A percentile compares a stretch with the other conserved stretches of the same genome.
phyloP scores from a whole-genome alignment of 2,888 invertebrate species.

The Platerodrilus igneus region DNA sequence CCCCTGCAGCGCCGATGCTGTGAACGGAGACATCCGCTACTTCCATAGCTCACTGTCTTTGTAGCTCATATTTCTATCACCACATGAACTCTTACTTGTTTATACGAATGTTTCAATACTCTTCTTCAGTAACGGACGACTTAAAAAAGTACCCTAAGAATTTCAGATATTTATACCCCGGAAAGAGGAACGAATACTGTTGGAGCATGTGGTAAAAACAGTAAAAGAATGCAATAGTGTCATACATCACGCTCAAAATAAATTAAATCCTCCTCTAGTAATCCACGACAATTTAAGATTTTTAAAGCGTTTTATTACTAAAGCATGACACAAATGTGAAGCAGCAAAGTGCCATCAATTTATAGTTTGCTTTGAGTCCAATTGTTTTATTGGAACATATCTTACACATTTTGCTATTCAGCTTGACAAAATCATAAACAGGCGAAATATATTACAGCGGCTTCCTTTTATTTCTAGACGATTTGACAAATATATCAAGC shows the following conservation, averaged over 20 bases:
- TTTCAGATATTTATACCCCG: constrained; percentile 33
- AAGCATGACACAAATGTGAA: constrained; percentile 3
- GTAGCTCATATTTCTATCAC: constrained; percentile 48
- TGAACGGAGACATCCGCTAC: constrained; percentile 40
- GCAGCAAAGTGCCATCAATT: constrained; percentile 18
- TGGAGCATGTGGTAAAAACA: constrained; percentile 31
- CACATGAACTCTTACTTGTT: constrained; percentile 42
- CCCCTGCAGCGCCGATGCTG: constrained; percentile 33
- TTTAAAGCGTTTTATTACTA: constrained; percentile 13
- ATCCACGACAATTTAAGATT: constrained; percentile 13
- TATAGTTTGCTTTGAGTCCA: constrained; percentile 23
- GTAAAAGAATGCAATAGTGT: constrained; percentile 25
- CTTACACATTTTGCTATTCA: constrained; percentile 26
- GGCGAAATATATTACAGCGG: constrained; percentile 26
- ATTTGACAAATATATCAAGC: constrained; percentile 33
- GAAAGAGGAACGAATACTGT: constrained; percentile 30
- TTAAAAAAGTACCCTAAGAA: constrained; percentile 35
- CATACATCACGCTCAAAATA: constrained; percentile 13
- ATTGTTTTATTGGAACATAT: constrained; percentile 23
- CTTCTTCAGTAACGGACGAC: constrained; percentile 33
- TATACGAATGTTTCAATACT: constrained; percentile 46
- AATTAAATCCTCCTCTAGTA: constrained; percentile 3
- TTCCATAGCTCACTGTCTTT: constrained; percentile 40
- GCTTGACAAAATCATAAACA: constrained; percentile 34
- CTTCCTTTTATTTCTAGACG: constrained; percentile 22